These are phyloP conservation scores for Apamea epomidion DNA, from an alignment of 2,888 invertebrate species.

Conservation along the genomic window DNA sequence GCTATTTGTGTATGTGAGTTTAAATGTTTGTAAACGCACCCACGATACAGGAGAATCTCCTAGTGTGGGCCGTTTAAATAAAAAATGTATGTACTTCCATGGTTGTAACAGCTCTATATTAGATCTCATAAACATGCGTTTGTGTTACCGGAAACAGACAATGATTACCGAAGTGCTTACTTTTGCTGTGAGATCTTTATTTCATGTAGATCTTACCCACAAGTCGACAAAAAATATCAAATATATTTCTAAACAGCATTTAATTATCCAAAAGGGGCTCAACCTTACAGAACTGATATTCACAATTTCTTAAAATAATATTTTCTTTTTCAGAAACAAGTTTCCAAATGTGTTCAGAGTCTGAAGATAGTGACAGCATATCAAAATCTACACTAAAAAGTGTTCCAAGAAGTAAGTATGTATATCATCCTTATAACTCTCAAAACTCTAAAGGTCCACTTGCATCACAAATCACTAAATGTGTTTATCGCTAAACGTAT, in stretches of 20 bases:
- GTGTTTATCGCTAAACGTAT: not conserved
- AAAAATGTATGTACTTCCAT: not conserved
- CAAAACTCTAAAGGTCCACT: not conserved
- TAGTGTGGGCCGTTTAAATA: too few species aligned
- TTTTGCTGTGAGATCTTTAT: not conserved
- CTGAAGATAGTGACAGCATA: constrained; percentile 89
- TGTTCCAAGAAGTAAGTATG: constrained; percentile 87
- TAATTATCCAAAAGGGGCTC: not conserved
- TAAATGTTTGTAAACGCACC: too few species aligned
- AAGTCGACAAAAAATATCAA: not conserved
- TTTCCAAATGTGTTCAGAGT: constrained; percentile 89
- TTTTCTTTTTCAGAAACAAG: constrained; percentile 85
- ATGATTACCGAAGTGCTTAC: not conserved
- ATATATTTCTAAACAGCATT: not conserved
- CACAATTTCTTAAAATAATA: not conserved
- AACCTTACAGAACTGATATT: not conserved
- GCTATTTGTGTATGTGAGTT: too few species aligned
- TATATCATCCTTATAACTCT: not conserved
- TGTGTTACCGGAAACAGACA: not conserved
- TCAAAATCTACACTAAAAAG: constrained; percentile 88
- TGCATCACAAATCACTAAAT: not conserved
- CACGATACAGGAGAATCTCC: too few species aligned
- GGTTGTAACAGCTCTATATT: not conserved
- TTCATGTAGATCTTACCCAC: not conserved
- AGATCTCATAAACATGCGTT: not conserved